These are phyloP conservation scores for Sigmodon hispidus DNA, from an alignment of 2,113 vertebrate species.

Conservation along the genomic window DNA sequence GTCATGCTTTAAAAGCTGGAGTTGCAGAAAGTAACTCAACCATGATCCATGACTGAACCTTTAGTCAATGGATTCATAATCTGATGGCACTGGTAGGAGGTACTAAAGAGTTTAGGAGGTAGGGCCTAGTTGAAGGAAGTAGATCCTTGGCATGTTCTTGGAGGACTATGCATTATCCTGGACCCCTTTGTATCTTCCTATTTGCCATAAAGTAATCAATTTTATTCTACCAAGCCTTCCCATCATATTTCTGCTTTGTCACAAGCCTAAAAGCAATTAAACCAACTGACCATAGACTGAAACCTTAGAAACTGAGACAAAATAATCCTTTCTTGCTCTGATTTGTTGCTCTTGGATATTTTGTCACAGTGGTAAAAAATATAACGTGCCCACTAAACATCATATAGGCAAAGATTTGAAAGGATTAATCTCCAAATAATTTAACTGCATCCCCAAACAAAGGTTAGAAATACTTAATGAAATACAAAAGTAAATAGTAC, in stretches of 20 bases:
- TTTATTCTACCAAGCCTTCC: background rate
- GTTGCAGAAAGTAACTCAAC: background rate
- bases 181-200: background rate
- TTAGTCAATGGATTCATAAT: background rate
- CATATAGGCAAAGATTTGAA: background rate
- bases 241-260: background rate
- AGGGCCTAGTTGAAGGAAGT: background rate
- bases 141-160: background rate
- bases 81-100: background rate
- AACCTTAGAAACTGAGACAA: background rate
- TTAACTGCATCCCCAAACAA: background rate
- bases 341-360: background rate
- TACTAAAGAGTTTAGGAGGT: background rate
- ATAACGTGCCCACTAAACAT: background rate
- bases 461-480: background rate
- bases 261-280: background rate
- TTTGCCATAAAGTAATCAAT: background rate
- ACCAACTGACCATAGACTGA: background rate
- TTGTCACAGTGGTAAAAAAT: background rate
- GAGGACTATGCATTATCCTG: background rate
- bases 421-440: background rate
- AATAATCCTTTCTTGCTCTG: background rate
- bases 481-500: background rate
- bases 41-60: background rate
- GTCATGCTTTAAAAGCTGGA: background rate